phyloP scores from a whole-genome alignment of 2,113 vertebrate genomes.

The Lipophrys pholis region DNA sequence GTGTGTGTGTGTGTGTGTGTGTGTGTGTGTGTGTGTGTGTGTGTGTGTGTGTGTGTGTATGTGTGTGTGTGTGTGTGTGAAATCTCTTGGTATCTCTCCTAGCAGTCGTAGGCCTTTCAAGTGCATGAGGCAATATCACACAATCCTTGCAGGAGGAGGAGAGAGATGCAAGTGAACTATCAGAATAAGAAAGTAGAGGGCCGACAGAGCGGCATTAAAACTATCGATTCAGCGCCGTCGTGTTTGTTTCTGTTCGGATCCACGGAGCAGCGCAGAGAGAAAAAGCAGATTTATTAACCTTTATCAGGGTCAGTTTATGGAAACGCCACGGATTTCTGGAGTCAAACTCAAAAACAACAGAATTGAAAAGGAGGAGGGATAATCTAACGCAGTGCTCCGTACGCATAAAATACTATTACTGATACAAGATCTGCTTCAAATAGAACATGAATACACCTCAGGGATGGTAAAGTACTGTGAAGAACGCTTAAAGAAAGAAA shows the following conservation, averaged over 20 bases:
- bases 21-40: constrained; percentile 13
- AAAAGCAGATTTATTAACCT: too few species aligned
- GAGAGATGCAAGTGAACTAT: constrained; percentile 72
- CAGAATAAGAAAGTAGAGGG: constrained; percentile 64
- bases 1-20: constrained; percentile 47
- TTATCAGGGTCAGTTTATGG: too few species aligned
- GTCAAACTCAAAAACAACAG: too few species aligned
- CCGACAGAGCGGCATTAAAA: constrained; percentile 61
- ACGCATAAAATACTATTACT: too few species aligned
- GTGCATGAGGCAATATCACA: constrained; percentile 82
- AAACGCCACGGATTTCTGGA: too few species aligned
- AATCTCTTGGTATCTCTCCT: constrained; percentile 79
- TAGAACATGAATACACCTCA: too few species aligned
- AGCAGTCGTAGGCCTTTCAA: constrained; percentile 79
- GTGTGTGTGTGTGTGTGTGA: constrained; percentile 53
- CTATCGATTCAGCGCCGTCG: constrained; percentile 34
- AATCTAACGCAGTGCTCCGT: too few species aligned
- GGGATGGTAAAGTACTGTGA: too few species aligned
- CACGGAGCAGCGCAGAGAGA: neutral
- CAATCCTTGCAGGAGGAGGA: constrained; percentile 77
- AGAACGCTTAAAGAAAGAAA: too few species aligned
- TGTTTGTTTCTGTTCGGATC: constrained; percentile 32
- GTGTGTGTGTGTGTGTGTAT: constrained; percentile 32
- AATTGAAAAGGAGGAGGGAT: too few species aligned
- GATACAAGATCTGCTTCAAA: too few species aligned